phyloP scores from a whole-genome alignment of 1,140 invertebrate genomes.

The Oedothorax gibbosus region DNA sequence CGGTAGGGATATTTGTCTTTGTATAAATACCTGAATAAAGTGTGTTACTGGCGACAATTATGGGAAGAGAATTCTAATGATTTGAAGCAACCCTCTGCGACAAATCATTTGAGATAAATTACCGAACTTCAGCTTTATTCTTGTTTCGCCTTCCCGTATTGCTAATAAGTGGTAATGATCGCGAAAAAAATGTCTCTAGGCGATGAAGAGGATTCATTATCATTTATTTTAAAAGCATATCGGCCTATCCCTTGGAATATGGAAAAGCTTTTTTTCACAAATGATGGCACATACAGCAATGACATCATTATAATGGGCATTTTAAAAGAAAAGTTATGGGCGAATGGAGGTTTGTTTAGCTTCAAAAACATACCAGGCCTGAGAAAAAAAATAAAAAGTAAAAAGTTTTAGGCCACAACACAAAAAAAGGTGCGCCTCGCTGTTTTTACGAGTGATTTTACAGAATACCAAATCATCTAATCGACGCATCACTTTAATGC shows the following conservation, averaged over 20 bases:
- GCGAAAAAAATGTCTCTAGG: not conserved
- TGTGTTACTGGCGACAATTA: constrained; percentile 49
- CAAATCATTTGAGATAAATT: constrained; percentile 49
- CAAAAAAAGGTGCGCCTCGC: too few species aligned
- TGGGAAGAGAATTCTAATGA: constrained; percentile 53
- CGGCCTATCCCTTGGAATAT: constrained; percentile 36
- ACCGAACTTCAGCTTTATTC: constrained; percentile 41
- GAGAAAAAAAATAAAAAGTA: too few species aligned
- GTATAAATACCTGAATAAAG: constrained; percentile 43
- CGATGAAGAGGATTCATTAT: constrained; percentile 50
- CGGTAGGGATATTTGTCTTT: not conserved
- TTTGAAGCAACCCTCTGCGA: constrained; percentile 45
- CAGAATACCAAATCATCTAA: too few species aligned
- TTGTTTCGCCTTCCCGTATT: constrained; percentile 26
- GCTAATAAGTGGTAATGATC: constrained; percentile 56
- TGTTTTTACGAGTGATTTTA: too few species aligned
- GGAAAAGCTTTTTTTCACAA: constrained; percentile 15
- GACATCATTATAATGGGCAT: constrained; percentile 49
- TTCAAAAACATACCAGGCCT: too few species aligned
- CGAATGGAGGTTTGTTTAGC: not conserved
- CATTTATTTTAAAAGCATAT: constrained; percentile 43
- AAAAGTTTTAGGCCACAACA: too few species aligned
- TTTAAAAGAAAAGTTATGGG: constrained; percentile 25
- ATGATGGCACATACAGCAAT: constrained; percentile 19
- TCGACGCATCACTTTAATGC: too few species aligned